phyloP scores from a whole-genome alignment of 2,113 vertebrate genomes.

The Puma concolor region DNA sequence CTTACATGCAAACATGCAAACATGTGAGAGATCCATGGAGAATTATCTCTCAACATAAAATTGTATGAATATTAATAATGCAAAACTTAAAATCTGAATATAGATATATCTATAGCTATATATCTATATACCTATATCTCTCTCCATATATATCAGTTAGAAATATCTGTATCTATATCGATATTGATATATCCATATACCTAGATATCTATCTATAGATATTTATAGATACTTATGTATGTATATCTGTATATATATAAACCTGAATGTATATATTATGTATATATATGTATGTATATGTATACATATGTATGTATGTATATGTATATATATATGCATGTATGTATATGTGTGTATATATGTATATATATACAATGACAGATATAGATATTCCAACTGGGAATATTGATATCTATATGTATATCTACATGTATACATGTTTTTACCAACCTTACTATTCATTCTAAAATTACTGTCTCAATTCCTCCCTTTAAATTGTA shows the following conservation, averaged over 20 bases:
- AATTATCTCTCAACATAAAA: neutral
- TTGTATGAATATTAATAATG: neutral
- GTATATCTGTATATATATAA: neutral
- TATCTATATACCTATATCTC: too few species aligned
- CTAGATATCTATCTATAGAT: too few species aligned
- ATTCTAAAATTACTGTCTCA: neutral
- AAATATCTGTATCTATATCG: too few species aligned
- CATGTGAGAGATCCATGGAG: neutral
- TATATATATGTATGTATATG: neutral
- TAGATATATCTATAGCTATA: too few species aligned
- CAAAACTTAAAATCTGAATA: neutral
- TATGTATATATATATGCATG: too few species aligned
- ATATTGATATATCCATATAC: too few species aligned
- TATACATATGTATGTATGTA: neutral
- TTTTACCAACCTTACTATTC: neutral
- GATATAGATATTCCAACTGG: neutral
- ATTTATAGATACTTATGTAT: too few species aligned
- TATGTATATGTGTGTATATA: too few species aligned
- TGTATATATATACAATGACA: too few species aligned
- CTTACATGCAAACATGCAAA: neutral
- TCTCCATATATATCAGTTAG: too few species aligned
- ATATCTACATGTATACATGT: neutral
- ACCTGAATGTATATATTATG: neutral
- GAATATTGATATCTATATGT: neutral
- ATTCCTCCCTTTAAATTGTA: neutral